Percentiles rank a stretch among this genome's conserved stretches.
These are phyloP conservation scores for Drosophila ironensis DNA, from an alignment of 1,140 invertebrate species.

Conservation along the genomic window DNA sequence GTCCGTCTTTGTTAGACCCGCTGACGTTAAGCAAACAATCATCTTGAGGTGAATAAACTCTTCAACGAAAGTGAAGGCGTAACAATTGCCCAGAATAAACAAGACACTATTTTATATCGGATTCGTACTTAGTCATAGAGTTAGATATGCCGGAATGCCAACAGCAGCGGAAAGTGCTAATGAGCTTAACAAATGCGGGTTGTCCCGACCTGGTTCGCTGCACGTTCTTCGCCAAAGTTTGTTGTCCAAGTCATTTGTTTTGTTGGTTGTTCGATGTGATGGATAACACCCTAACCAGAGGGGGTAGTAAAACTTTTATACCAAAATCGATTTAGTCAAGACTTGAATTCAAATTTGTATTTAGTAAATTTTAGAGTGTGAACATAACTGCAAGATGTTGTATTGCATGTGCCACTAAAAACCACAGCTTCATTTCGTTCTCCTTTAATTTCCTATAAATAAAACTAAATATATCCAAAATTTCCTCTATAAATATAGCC, in stretches of 20 bases:
- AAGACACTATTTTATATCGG: slow-evolving; percentile 1
- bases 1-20: slow-evolving; percentile 13
- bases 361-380: too few species aligned
- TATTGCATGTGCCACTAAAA: too few species aligned
- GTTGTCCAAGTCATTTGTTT: slow-evolving; percentile 70
- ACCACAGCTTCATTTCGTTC: too few species aligned
- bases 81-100: slow-evolving; percentile 34
- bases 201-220: slow-evolving; percentile 54
- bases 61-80: slow-evolving; percentile 64
- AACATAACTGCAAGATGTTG: too few species aligned
- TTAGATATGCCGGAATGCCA: slow-evolving; percentile 26
- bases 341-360: too few species aligned
- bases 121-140: slow-evolving; percentile 18
- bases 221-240: slow-evolving; percentile 59
- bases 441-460: too few species aligned
- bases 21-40: slow-evolving; percentile 43
- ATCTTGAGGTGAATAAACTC: slow-evolving; percentile 64
- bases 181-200: slow-evolving; percentile 49
- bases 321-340: too few species aligned
- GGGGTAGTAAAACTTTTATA: background rate
- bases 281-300: slow-evolving; percentile 5
- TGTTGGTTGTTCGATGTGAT: background rate
- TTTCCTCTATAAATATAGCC: too few species aligned
- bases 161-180: slow-evolving; percentile 51
- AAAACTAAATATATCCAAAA: background rate